phyloP scores from a whole-genome alignment of 2,113 vertebrate genomes.

The Holacanthus passer region DNA sequence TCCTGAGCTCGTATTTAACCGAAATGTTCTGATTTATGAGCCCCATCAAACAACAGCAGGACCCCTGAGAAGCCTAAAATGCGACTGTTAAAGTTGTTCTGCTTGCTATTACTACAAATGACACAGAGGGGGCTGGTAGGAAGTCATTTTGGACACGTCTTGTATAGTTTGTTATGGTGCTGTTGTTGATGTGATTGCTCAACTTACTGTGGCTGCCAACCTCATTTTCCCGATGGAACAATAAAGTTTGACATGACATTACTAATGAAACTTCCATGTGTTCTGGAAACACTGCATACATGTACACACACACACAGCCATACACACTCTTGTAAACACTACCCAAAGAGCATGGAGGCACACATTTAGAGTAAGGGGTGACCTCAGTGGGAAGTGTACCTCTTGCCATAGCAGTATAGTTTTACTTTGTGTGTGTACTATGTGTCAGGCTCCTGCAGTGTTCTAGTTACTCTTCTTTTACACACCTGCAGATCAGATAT shows the following conservation, averaged over 20 bases:
- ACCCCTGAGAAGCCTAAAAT: neutral
- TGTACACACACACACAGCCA: neutral
- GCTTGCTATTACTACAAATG: conserved; percentile 25
- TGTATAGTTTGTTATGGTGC: conserved; percentile 2
- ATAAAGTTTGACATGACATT: conserved; percentile 29
- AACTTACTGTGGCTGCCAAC: conserved; percentile 11
- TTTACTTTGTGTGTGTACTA: neutral
- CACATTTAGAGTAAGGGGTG: neutral
- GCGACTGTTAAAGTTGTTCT: neutral
- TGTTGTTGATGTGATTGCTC: conserved; percentile 7
- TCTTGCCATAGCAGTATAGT: neutral
- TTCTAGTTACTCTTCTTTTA: conserved; percentile 2
- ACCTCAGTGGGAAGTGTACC: neutral
- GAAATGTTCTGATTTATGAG: conserved; percentile 34
- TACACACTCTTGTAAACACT: neutral
- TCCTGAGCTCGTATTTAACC: conserved; percentile 11
- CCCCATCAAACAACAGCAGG: neutral
- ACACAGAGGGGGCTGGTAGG: neutral
- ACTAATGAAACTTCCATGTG: conserved; percentile 40
- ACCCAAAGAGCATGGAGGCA: neutral
- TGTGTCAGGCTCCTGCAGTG: neutral
- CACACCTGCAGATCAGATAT: conserved; percentile 83
- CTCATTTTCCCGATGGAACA: conserved; percentile 25
- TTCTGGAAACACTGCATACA: neutral
- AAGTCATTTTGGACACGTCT: neutral